phyloP scores from a whole-genome alignment of 2,888 invertebrate genomes.

The Lissonota sp. region DNA sequence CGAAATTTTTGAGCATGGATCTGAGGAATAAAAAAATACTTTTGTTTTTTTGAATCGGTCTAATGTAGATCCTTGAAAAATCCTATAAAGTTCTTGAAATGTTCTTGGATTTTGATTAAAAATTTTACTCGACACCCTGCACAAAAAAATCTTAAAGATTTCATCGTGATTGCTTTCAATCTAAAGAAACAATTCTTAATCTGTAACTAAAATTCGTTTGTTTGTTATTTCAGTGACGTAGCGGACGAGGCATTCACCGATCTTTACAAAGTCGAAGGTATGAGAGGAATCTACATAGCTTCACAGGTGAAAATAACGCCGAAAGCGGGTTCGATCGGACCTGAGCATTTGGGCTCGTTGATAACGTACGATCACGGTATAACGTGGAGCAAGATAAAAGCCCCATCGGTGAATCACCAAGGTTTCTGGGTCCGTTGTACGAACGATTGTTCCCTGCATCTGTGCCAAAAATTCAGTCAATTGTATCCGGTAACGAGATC shows the following conservation, averaged over 20 bases:
- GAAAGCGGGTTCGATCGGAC: constrained; percentile 85
- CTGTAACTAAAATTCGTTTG: constrained; percentile 16
- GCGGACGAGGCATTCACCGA: constrained; percentile 94
- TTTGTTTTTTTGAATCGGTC: no score
- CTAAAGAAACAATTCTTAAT: no score
- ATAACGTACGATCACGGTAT: constrained; percentile 95
- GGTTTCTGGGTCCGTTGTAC: constrained; percentile 89
- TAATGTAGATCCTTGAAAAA: no score
- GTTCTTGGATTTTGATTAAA: no score
- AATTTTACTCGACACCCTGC: no score
- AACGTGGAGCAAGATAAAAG: constrained; percentile 91
- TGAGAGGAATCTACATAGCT: constrained; percentile 95
- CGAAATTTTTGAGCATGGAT: no score
- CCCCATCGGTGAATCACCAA: constrained; percentile 89
- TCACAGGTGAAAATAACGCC: constrained; percentile 89
- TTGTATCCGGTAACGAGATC: constrained; percentile 92
- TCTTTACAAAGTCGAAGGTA: constrained; percentile 93
- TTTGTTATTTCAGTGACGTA: constrained; percentile 87
- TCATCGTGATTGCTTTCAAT: no score
- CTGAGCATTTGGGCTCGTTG: constrained; percentile 91
- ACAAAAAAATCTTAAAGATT: no score
- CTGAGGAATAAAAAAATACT: no score
- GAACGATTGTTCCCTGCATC: constrained; percentile 92
- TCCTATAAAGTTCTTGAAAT: no score
- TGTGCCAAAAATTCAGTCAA: constrained; percentile 94